These are phyloP conservation scores for Drosophila arizonae DNA, from an alignment of 1,140 invertebrate species.

Conservation along the genomic window DNA sequence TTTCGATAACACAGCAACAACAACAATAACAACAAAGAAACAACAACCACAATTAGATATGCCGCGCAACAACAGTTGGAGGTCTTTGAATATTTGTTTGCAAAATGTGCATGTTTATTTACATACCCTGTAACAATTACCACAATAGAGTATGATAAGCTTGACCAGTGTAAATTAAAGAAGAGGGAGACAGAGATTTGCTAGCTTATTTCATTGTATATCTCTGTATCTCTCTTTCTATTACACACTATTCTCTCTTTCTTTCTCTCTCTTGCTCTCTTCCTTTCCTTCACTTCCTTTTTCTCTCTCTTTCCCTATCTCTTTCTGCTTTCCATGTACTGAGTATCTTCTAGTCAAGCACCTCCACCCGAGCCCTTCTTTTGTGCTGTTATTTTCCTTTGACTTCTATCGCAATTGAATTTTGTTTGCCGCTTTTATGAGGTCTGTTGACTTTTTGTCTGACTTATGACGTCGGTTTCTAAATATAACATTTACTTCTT, in stretches of 20 bases:
- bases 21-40: conserved; percentile 18
- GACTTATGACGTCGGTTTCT: conserved; percentile 38
- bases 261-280: not conserved
- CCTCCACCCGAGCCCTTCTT: not conserved
- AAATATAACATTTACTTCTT: conserved; percentile 16
- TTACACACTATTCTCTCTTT: not conserved
- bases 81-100: conserved; percentile 44
- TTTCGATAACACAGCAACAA: conserved; percentile 55
- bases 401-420: conserved; percentile 53
- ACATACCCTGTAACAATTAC: conserved; percentile 1
- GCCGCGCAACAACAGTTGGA: conserved; percentile 15
- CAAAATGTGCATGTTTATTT: conserved; percentile 37
- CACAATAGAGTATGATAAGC: not conserved
- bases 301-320: not conserved
- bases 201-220: too few relatives aligned
- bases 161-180: not conserved
- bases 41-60: conserved; percentile 26
- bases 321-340: not conserved
- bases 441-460: conserved; percentile 30
- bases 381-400: not conserved
- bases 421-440: conserved; percentile 48
- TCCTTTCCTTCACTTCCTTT: not conserved
- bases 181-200: not conserved
- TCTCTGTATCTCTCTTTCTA: not conserved
- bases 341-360: not conserved